Percentiles rank a stretch among this genome's conserved stretches.
phyloP scores from a whole-genome alignment of 2,888 invertebrate genomes.

The Drosophila paranaensis region DNA sequence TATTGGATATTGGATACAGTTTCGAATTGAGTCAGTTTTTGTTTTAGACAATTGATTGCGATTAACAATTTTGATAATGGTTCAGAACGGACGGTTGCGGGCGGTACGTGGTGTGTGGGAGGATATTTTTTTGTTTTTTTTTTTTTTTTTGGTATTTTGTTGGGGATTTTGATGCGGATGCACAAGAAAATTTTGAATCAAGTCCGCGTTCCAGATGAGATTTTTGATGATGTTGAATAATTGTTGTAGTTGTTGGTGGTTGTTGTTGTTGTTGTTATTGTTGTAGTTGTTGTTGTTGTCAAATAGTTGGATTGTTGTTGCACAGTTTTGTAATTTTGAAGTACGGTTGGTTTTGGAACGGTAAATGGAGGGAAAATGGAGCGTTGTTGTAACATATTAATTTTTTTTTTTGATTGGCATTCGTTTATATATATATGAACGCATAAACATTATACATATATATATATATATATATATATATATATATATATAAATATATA shows the following conservation, averaged over 20 bases:
- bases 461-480: constrained; percentile 11
- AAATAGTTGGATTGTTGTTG: constrained; percentile 38
- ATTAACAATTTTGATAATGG: constrained; percentile 46
- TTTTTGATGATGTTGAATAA: constrained; percentile 58
- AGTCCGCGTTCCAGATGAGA: constrained; percentile 68
- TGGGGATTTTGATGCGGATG: constrained; percentile 60
- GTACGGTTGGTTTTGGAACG: constrained; percentile 54
- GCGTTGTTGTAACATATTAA: constrained; percentile 62
- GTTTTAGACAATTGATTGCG: constrained; percentile 42
- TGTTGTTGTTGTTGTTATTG: constrained; percentile 49
- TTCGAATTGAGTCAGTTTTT: constrained; percentile 63
- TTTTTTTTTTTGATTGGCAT: constrained; percentile 54
- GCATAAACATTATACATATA: constrained; percentile 7
- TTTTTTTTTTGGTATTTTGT: too few species aligned
- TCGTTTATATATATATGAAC: constrained; percentile 36
- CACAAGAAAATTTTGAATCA: constrained; percentile 65
- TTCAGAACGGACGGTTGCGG: constrained; percentile 48
- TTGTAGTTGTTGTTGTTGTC: constrained; percentile 52
- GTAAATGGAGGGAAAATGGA: constrained; percentile 66
- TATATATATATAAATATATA: constrained; percentile 12
- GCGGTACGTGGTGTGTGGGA: constrained; percentile 38
- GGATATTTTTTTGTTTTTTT: constrained; percentile 2
- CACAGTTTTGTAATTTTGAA: constrained; percentile 63
- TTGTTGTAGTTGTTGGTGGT: constrained; percentile 41
- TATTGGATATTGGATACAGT: constrained; percentile 64